phyloP scores from a whole-genome alignment of 2,797 vertebrate species.

The Anguilla marmorata region DNA sequence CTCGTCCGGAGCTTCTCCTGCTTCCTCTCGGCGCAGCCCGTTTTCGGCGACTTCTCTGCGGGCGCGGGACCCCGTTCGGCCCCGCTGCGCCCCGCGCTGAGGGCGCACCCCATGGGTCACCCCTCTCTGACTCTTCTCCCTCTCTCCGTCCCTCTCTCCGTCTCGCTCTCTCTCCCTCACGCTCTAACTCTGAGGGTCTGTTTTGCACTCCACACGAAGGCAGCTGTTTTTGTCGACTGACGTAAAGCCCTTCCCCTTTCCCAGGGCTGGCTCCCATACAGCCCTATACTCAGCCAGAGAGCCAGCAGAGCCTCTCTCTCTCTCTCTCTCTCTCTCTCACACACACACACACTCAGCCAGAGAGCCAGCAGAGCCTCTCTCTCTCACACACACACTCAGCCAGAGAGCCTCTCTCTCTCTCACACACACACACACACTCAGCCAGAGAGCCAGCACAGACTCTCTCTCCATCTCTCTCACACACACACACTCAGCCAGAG shows the following conservation, averaged over 20 bases:
- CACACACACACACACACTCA: neutral
- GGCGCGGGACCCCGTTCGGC: constrained; percentile 26
- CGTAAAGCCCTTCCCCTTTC: constrained; percentile 69
- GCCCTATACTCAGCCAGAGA: constrained; percentile 36
- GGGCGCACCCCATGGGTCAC: constrained; percentile 54
- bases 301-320: neutral
- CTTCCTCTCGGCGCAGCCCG: neutral
- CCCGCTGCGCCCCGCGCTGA: constrained; percentile 53
- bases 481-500: neutral
- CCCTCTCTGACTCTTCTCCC: constrained; percentile 37
- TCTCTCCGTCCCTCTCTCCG: constrained; percentile 29
- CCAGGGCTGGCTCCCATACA: constrained; percentile 57
- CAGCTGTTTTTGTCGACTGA: constrained; percentile 78
- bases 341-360: neutral
- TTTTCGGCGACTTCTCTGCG: neutral
- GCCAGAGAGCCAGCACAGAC: too few species aligned
- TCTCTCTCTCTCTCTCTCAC: neutral
- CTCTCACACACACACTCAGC: neutral
- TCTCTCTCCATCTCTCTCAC: too few species aligned
- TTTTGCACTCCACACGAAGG: constrained; percentile 49
- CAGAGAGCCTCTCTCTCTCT: neutral
- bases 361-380: neutral
- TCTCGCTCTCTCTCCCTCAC: constrained; percentile 25
- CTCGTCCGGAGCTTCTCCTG: neutral
- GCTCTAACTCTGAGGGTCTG: constrained; percentile 13